A percentile compares a stretch with the other conserved stretches of the same genome.
These are phyloP conservation scores for Hartigia nigra DNA, from an alignment of 2,888 invertebrate genomes.

Conservation along the genomic window DNA sequence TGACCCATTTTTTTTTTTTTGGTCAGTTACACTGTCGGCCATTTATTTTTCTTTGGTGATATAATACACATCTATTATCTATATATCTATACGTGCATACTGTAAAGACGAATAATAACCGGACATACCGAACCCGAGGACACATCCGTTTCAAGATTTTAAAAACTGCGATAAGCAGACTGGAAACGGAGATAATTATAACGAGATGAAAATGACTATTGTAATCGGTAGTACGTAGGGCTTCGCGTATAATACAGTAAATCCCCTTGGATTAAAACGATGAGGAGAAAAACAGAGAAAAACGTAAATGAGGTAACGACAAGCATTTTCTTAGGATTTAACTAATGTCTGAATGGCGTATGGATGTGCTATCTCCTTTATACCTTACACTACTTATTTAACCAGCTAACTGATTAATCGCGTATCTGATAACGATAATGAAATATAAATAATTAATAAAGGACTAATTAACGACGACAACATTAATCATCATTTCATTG, in stretches of 20 bases:
- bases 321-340: conserved; percentile 1
- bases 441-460: background rate
- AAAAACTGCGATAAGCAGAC: background rate
- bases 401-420: conserved; percentile 2
- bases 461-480: background rate
- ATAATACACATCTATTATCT: background rate
- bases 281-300: background rate
- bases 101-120: background rate
- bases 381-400: conserved; percentile 6
- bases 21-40: background rate
- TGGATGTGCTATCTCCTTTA: conserved; percentile 43
- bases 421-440: conserved; percentile 2
- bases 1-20: background rate
- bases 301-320: background rate
- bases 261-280: background rate
- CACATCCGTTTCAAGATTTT: background rate
- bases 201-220: background rate
- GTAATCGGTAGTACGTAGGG: conserved; percentile 47
- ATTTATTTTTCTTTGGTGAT: background rate
- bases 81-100: background rate
- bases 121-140: background rate
- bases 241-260: conserved; percentile 10
- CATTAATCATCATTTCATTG: background rate
- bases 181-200: background rate
- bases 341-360: conserved; percentile 47